These are phyloP conservation scores for Cervus canadensis DNA, from an alignment of 2,113 vertebrate species.

Conservation along the genomic window DNA sequence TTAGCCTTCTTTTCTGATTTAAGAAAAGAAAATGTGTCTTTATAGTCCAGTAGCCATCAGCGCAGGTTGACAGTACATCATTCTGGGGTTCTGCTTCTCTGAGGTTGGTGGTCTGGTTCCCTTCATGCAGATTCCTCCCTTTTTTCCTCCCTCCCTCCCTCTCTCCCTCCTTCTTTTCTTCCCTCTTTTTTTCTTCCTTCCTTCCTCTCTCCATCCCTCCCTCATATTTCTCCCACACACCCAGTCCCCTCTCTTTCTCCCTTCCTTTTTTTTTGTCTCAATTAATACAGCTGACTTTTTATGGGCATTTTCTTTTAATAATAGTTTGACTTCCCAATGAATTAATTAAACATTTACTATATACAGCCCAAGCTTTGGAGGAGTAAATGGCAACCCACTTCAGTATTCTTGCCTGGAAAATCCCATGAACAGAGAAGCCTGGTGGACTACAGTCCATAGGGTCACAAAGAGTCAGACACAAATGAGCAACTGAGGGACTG, in stretches of 20 bases:
- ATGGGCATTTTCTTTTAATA: not conserved
- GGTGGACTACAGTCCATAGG: not conserved
- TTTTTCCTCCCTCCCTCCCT: not conserved
- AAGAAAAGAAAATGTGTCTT: not conserved
- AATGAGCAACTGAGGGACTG: not conserved
- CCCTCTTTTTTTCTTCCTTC: not conserved
- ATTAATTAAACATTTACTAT: not conserved
- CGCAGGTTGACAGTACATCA: not conserved
- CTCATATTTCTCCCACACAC: not conserved
- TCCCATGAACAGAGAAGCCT: not conserved
- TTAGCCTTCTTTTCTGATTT: conserved; percentile 27
- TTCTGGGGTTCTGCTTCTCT: not conserved
- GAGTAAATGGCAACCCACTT: not conserved
- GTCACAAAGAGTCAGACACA: not conserved
- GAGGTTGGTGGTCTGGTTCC: not conserved
- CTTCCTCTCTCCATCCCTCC: not conserved
- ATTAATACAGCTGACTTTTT: not conserved
- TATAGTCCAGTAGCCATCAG: not conserved
- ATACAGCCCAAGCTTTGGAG: not conserved
- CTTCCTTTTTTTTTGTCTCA: not conserved
- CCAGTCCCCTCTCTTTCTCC: not conserved
- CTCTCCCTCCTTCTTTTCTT: accelerated
- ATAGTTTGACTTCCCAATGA: not conserved
- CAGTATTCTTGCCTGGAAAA: not conserved
- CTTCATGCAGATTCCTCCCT: not conserved